Percentiles rank a stretch among this genome's conserved stretches.
Evolutionary conservation across 2,797 vertebrate genomes (phyloP).

Genomic region (Podarcis lilfordi): DNA sequence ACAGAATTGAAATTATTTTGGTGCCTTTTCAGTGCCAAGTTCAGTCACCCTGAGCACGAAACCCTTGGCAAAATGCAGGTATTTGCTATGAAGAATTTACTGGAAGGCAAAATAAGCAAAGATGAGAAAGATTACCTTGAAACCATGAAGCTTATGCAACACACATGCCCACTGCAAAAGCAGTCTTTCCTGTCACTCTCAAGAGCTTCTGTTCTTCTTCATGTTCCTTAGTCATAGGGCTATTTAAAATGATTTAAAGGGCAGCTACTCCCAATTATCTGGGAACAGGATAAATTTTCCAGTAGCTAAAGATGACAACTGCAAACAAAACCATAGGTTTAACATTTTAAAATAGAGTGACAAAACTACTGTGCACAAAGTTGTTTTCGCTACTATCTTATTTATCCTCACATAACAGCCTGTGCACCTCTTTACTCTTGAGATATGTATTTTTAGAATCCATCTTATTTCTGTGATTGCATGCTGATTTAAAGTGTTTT

Average conservation of each 20-base stretch:
- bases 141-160: background rate
- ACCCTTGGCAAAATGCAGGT: background rate
- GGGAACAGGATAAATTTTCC: constrained; percentile 6
- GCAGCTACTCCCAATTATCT: background rate
- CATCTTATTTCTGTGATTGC: too few relatives aligned
- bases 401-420: background rate
- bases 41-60: background rate
- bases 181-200: background rate
- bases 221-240: background rate
- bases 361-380: background rate
- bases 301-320: constrained; percentile 29
- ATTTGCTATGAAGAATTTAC: background rate
- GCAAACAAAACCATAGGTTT: background rate
- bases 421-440: too few relatives aligned
- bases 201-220: background rate
- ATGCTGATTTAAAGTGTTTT: too few relatives aligned
- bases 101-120: constrained; percentile 13
- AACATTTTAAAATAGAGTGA: constrained; percentile 7
- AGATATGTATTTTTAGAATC: too few relatives aligned
- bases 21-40: background rate
- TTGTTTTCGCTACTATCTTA: background rate
- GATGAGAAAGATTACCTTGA: background rate
- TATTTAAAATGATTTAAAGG: fast-evolving
- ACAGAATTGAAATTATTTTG: background rate
- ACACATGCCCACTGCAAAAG: background rate